phyloP scores from a whole-genome alignment of 2,113 vertebrate species.

The Argyrosomus japonicus region DNA sequence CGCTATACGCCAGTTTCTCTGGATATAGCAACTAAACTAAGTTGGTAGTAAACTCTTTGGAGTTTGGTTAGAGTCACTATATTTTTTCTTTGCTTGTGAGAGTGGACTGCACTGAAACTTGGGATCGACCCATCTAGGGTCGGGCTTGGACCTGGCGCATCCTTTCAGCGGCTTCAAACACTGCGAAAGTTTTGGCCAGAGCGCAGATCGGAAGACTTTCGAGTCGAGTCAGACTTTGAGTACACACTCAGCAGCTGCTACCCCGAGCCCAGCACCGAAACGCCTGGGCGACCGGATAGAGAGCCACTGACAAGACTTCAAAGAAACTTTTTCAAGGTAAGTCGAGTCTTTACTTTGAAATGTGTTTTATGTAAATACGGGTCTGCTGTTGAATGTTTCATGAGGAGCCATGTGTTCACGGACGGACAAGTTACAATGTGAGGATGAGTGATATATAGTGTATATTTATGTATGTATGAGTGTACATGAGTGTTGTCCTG shows the following conservation, averaged over 20 bases:
- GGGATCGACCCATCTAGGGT: slow-evolving; percentile 75
- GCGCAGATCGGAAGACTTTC: slow-evolving; percentile 68
- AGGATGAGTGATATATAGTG: neutral
- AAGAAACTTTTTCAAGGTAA: slow-evolving; percentile 65
- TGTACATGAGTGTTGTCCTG: neutral
- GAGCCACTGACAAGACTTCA: slow-evolving; percentile 63
- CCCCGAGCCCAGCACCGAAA: slow-evolving; percentile 42
- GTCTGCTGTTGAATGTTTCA: neutral
- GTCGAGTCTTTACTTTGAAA: neutral
- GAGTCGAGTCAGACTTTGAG: slow-evolving; percentile 66
- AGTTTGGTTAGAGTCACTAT: slow-evolving; percentile 87
- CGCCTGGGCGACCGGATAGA: slow-evolving; percentile 58
- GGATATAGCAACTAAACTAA: slow-evolving; percentile 79
- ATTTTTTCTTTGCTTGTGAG: slow-evolving; percentile 84
- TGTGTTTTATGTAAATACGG: neutral
- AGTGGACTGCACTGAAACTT: slow-evolving; percentile 84
- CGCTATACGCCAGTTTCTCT: slow-evolving; percentile 74
- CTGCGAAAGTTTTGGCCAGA: slow-evolving; percentile 69
- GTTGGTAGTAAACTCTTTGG: slow-evolving; percentile 91
- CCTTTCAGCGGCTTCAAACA: slow-evolving; percentile 51
- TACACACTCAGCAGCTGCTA: slow-evolving; percentile 65
- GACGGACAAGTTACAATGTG: slow-evolving; percentile 3
- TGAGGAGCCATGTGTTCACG: neutral
- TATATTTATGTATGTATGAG: no score
- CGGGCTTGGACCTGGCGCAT: slow-evolving; percentile 71